Percentiles rank a stretch among this genome's conserved stretches.
phyloP scores from a whole-genome alignment of 2,113 vertebrate species.

The Nesoenas mayeri region DNA sequence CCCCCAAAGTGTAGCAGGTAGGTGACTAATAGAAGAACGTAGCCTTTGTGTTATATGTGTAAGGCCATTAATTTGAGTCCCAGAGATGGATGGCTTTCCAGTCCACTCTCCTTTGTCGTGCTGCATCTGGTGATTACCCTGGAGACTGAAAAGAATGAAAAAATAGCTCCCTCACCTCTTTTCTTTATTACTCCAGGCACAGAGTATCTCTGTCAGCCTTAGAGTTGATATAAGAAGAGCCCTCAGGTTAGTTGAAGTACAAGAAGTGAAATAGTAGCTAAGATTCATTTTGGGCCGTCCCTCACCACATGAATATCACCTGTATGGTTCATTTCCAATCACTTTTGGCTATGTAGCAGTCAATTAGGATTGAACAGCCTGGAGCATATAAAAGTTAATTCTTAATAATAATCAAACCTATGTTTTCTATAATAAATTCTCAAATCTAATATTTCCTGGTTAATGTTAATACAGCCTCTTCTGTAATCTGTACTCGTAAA shows the following conservation, averaged over 20 bases:
- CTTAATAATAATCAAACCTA: neutral
- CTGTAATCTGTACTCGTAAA: neutral
- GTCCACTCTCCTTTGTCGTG: constrained; percentile 19
- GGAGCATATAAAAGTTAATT: neutral
- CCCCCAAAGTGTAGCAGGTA: neutral
- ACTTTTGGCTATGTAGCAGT: neutral
- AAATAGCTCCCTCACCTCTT: neutral
- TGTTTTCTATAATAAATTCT: neutral
- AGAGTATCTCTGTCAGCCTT: constrained; percentile 42
- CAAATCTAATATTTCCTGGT: neutral
- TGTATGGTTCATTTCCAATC: neutral
- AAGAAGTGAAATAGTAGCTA: neutral
- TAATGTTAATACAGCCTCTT: neutral
- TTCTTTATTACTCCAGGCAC: constrained; percentile 29
- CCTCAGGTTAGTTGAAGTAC: constrained; percentile 1
- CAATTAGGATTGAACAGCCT: neutral
- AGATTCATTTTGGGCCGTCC: neutral
- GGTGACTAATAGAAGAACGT: constrained; percentile 8
- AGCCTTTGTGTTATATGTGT: constrained; percentile 6
- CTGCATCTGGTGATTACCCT: constrained; percentile 50
- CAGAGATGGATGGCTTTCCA: constrained; percentile 37
- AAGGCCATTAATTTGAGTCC: constrained; percentile 48
- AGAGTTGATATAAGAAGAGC: constrained; percentile 18
- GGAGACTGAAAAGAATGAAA: constrained; percentile 42
- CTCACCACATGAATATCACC: neutral